Conservation (phyloP, 2,113 vertebrate genomes). For the Choloepus hoffmanni region DNA sequence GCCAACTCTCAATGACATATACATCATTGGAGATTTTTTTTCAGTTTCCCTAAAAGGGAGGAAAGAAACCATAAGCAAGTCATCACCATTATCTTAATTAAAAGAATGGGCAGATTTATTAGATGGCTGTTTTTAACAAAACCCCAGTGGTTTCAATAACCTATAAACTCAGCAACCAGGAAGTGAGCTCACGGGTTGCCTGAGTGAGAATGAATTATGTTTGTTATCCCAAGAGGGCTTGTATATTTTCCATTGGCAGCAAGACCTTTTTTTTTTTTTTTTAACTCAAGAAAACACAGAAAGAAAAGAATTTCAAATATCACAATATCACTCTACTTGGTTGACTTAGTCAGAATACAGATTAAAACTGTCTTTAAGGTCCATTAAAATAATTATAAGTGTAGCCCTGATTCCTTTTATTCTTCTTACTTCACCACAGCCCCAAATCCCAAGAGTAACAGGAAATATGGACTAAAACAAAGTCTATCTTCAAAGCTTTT, state of each 20-base stretch:
- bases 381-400: neutral
- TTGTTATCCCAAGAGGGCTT: conserved; percentile 80
- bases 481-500: conserved; percentile 74
- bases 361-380: conserved; percentile 9
- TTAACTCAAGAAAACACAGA: conserved; percentile 59
- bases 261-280: conserved; percentile 58
- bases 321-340: neutral
- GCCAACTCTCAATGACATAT: accelerated
- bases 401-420: neutral
- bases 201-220: conserved; percentile 81
- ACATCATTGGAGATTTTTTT: conserved; percentile 67
- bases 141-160: conserved; percentile 71
- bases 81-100: conserved; percentile 80
- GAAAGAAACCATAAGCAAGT: conserved; percentile 73
- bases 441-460: conserved; percentile 67
- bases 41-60: conserved; percentile 70
- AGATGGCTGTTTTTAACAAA: conserved; percentile 83
- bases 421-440: neutral
- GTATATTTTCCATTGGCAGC: conserved; percentile 74
- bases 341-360: neutral
- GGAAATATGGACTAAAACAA: conserved; percentile 76
- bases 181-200: conserved; percentile 84
- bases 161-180: conserved; percentile 75
- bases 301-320: conserved; percentile 7
- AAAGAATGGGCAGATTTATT: conserved; percentile 82